Conservation (phyloP, 2,113 vertebrate genomes). For the Castor canadensis region DNA sequence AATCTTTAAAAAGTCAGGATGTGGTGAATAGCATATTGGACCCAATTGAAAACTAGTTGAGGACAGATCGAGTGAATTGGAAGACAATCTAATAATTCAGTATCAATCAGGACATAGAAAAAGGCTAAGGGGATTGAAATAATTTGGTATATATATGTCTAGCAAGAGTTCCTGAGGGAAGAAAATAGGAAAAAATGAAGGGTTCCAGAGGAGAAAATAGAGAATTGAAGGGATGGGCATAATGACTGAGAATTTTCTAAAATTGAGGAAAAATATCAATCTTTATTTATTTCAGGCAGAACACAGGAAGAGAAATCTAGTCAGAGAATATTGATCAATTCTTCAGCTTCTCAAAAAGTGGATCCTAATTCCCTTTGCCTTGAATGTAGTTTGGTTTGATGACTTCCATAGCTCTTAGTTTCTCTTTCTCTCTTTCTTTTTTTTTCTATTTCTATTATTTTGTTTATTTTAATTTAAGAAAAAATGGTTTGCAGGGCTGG, state of each 20-base stretch:
- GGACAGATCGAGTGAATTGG: background rate
- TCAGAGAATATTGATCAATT: background rate
- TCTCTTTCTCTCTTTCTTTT: background rate
- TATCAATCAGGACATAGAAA: background rate
- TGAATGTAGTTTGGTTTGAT: background rate
- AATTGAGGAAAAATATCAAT: background rate
- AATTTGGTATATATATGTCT: background rate
- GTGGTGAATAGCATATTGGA: background rate
- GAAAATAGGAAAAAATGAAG: too few relatives aligned
- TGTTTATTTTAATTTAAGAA: too few relatives aligned
- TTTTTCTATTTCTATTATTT: background rate
- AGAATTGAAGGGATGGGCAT: background rate
- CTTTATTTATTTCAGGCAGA: background rate
- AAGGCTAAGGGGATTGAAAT: background rate
- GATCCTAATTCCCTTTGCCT: background rate
- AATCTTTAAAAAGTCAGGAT: background rate
- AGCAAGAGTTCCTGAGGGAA: background rate
- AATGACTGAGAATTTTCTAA: conserved; percentile 7
- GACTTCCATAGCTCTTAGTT: background rate
- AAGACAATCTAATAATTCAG: background rate
- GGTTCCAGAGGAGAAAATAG: conserved; percentile 11
- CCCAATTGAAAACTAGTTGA: background rate
- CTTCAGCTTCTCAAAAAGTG: background rate
- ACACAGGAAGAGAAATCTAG: background rate
- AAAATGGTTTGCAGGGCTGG: background rate